phyloP scores from a whole-genome alignment of 2,888 invertebrate genomes.

The Coenonympha arcania region DNA sequence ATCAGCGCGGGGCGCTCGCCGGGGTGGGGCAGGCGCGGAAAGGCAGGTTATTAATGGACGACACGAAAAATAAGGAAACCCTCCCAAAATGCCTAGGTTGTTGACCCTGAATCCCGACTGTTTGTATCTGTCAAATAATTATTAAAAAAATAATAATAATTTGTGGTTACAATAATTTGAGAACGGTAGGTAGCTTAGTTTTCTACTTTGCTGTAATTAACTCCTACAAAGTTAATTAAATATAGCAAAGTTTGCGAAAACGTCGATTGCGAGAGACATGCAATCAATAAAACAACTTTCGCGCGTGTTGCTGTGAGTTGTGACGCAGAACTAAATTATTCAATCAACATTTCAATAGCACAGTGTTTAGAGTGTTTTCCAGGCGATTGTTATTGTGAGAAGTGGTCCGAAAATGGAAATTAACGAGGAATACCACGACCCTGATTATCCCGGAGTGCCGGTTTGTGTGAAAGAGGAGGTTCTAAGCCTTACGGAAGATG shows the following conservation, averaged over 20 bases:
- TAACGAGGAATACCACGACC: slow-evolving; percentile 74
- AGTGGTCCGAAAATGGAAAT: slow-evolving; percentile 46
- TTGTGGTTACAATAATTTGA: no score
- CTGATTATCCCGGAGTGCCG: slow-evolving; percentile 68
- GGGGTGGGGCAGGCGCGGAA: no score
- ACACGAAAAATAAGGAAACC: slow-evolving; percentile 26
- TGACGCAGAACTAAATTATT: slow-evolving; percentile 14
- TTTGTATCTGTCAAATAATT: slow-evolving; percentile 52
- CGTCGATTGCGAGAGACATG: slow-evolving; percentile 22
- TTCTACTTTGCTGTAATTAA: slow-evolving; percentile 8
- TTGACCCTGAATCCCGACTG: slow-evolving; percentile 63
- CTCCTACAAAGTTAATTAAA: no score
- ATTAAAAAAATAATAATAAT: no score
- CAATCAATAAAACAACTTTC: slow-evolving; percentile 27
- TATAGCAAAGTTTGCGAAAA: slow-evolving; percentile 5
- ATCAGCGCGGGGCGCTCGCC: no score
- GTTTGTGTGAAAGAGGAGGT: slow-evolving; percentile 42
- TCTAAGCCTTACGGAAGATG: slow-evolving; percentile 45
- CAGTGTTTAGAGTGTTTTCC: background rate
- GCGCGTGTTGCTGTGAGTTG: slow-evolving; percentile 32
- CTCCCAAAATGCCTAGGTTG: slow-evolving; percentile 48
- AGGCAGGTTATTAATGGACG: no score
- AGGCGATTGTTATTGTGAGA: slow-evolving; percentile 1
- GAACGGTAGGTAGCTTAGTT: slow-evolving; percentile 8
- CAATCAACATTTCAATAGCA: background rate